Conservation (phyloP, 2,113 vertebrate genomes). For the Poeciliopsis retropinna region DNA sequence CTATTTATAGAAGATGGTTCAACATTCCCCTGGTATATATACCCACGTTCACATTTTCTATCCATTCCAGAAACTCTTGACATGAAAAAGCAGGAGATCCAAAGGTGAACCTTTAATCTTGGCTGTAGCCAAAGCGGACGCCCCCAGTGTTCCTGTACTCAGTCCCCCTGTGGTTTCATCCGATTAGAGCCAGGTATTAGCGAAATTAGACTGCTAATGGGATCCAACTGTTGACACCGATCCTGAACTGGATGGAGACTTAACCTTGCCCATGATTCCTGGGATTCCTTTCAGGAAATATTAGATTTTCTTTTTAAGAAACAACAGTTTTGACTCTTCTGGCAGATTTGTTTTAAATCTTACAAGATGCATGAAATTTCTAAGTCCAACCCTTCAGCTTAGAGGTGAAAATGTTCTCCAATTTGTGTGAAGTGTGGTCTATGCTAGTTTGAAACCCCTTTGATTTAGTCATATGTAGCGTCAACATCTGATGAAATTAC, state of each 20-base stretch:
- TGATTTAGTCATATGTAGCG: too few relatives aligned
- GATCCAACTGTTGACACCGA: slow-evolving; percentile 12
- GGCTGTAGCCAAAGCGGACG: not conserved
- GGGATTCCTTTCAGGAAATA: not conserved
- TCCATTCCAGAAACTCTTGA: not conserved
- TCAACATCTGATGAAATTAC: too few relatives aligned
- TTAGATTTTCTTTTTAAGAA: not conserved
- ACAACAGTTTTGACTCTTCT: not conserved
- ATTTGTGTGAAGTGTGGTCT: too few relatives aligned
- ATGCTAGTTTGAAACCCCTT: too few relatives aligned
- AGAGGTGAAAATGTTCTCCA: too few relatives aligned
- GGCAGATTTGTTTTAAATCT: not conserved
- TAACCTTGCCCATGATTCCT: not conserved
- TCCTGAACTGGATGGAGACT: not conserved
- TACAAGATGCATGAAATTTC: too few relatives aligned
- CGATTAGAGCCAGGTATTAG: slow-evolving; percentile 44
- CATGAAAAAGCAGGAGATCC: not conserved
- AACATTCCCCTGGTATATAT: too few relatives aligned
- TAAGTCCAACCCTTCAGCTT: too few relatives aligned
- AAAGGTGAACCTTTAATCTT: not conserved
- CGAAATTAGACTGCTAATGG: slow-evolving; percentile 57
- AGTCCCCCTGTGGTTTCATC: slow-evolving; percentile 14
- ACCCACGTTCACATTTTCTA: not conserved
- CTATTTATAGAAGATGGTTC: too few relatives aligned
- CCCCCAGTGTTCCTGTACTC: not conserved